These are phyloP conservation scores for Drosophila subpulchrella DNA, from an alignment of 1,140 invertebrate genomes.

Conservation along the genomic window DNA sequence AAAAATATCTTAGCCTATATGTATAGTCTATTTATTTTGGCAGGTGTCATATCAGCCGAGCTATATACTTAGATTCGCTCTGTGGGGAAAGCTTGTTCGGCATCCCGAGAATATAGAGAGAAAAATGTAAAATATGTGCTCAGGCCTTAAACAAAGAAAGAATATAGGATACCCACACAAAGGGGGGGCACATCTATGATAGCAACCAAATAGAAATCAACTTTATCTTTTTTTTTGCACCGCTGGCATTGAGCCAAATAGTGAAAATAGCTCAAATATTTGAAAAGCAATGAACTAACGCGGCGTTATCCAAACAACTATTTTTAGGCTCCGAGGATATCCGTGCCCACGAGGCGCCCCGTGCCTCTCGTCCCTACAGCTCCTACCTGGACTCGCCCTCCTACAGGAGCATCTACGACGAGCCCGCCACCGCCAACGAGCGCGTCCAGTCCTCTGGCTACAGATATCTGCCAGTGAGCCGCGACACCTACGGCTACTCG, in stretches of 20 bases:
- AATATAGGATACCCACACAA: slow-evolving; percentile 40
- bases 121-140: slow-evolving; percentile 73
- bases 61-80: slow-evolving; percentile 31
- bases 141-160: slow-evolving; percentile 67
- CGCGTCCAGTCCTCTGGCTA: slow-evolving; percentile 93
- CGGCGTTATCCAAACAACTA: slow-evolving; percentile 26
- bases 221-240: slow-evolving; percentile 28
- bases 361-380: slow-evolving; percentile 83
- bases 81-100: slow-evolving; percentile 50
- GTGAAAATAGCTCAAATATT: slow-evolving; percentile 64
- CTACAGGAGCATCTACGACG: slow-evolving; percentile 93
- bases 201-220: slow-evolving; percentile 67
- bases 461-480: slow-evolving; percentile 94
- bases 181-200: slow-evolving; percentile 39
- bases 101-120: slow-evolving; percentile 47
- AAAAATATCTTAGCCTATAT: slow-evolving; percentile 56
- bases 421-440: slow-evolving; percentile 91
- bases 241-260: slow-evolving; percentile 69
- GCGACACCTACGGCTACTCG: slow-evolving; percentile 94
- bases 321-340: slow-evolving; percentile 93
- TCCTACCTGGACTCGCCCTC: slow-evolving; percentile 86
- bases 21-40: slow-evolving; percentile 63
- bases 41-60: slow-evolving; percentile 70
- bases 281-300: slow-evolving; percentile 62
- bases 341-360: slow-evolving; percentile 90